Evolutionary conservation across 1,140 invertebrate species (phyloP).

Genomic region (Pachypeltis micranthus): DNA sequence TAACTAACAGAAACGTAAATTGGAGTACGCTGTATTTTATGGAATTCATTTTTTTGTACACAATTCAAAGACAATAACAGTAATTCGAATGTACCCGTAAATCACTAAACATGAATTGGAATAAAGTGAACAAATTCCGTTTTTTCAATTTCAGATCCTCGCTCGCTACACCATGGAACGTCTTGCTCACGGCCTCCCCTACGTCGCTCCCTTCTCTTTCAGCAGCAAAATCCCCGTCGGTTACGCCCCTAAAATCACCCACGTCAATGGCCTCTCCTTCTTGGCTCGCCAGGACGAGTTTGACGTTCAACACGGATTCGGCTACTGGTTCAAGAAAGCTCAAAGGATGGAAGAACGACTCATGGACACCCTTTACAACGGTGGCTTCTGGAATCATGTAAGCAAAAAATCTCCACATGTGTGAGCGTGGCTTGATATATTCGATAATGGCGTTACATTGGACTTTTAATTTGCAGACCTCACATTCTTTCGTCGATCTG

Average conservation of each 20-base stretch:
- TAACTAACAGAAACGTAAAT: too few species aligned
- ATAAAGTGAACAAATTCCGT: too few species aligned
- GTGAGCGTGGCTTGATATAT: neutral
- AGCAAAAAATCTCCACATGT: neutral
- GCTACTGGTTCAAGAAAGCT: constrained; percentile 9
- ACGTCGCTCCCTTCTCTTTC: constrained; percentile 44
- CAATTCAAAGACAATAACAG: too few species aligned
- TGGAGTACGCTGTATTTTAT: too few species aligned
- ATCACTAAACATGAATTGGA: too few species aligned
- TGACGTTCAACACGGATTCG: neutral
- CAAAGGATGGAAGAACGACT: constrained; percentile 15
- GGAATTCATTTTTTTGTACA: too few species aligned
- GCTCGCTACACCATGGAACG: constrained; percentile 55
- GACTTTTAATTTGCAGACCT: neutral
- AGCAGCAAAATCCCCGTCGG: constrained; percentile 37
- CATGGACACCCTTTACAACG: constrained; percentile 10
- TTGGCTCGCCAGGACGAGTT: constrained; percentile 14
- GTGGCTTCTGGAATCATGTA: constrained; percentile 4
- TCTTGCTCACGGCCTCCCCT: constrained; percentile 46
- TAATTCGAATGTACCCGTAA: too few species aligned
- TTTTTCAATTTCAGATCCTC: constrained; percentile 33
- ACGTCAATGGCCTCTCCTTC: constrained; percentile 17
- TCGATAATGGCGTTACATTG: neutral
- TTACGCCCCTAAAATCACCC: constrained; percentile 20
- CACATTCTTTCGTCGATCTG: neutral